Conservation (phyloP, 2,888 invertebrate species). For the Endomychus coccineus region DNA sequence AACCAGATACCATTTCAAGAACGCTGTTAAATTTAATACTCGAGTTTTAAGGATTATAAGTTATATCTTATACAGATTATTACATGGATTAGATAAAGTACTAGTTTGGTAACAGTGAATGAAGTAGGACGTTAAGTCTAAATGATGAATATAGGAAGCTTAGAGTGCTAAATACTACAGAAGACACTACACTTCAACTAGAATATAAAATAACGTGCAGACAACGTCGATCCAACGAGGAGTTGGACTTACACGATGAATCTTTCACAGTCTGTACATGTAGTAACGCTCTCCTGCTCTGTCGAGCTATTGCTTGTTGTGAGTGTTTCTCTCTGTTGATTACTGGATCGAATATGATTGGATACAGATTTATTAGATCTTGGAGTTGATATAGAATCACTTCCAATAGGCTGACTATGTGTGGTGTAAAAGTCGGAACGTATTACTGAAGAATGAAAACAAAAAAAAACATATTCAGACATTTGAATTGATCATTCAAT, state of each 20-base stretch:
- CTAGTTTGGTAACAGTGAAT: too few species aligned
- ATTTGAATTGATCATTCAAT: not conserved
- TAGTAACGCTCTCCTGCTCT: conserved; percentile 46
- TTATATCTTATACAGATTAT: too few species aligned
- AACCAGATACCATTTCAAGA: too few species aligned
- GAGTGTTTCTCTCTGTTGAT: conserved; percentile 37
- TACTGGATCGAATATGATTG: conserved; percentile 26
- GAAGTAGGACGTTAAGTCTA: too few species aligned
- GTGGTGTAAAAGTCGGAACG: conserved; percentile 51
- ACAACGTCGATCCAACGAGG: conserved; percentile 31
- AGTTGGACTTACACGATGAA: conserved; percentile 75
- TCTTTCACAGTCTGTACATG: conserved; percentile 80
- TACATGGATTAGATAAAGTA: too few species aligned
- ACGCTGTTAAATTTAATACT: too few species aligned
- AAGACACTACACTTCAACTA: too few species aligned
- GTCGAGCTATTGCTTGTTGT: conserved; percentile 40
- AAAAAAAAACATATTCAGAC: not conserved
- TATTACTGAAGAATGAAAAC: not conserved
- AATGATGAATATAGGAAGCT: too few species aligned
- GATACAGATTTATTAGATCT: conserved; percentile 34
- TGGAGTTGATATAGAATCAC: conserved; percentile 39
- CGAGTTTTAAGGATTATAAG: too few species aligned
- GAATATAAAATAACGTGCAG: conserved; percentile 12
- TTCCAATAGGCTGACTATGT: conserved; percentile 69
- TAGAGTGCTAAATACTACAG: too few species aligned